A percentile compares a stretch with the other conserved stretches of the same genome.
These are phyloP conservation scores for Sclerurus mexicanus DNA, from an alignment of 2,113 vertebrate species.

Conservation along the genomic window DNA sequence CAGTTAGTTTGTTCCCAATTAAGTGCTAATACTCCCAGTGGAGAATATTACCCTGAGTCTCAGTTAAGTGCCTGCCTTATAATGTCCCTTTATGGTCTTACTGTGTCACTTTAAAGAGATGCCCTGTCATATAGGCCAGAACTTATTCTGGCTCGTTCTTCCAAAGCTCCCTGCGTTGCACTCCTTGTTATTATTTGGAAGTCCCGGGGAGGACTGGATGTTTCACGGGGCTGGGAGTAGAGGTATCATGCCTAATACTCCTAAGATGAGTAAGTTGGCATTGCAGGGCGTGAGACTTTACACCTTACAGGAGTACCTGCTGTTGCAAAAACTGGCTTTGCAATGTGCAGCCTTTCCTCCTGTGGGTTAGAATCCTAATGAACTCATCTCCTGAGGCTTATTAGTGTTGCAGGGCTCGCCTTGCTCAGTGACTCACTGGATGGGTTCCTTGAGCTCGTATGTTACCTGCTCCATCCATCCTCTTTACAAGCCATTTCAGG, in stretches of 20 bases:
- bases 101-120: neutral
- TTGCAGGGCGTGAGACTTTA: neutral
- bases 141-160: neutral
- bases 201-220: neutral
- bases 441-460: neutral
- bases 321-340: rapidly evolving
- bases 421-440: neutral
- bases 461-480: neutral
- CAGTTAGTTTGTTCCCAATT: conserved; percentile 54
- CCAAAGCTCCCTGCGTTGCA: neutral
- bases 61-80: conserved; percentile 10
- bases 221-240: neutral
- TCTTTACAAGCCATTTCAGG: neutral
- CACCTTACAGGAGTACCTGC: rapidly evolving
- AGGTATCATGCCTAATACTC: neutral
- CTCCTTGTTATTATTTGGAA: neutral
- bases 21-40: conserved; percentile 38
- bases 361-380: neutral
- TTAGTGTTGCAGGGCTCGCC: neutral
- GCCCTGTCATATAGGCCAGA: neutral
- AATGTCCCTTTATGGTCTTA: neutral
- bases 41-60: conserved; percentile 18
- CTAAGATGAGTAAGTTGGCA: rapidly evolving
- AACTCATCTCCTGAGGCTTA: neutral
- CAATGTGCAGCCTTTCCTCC: neutral